Conservation (phyloP, 2,888 invertebrate species). For the Stenichneumon culpator region DNA sequence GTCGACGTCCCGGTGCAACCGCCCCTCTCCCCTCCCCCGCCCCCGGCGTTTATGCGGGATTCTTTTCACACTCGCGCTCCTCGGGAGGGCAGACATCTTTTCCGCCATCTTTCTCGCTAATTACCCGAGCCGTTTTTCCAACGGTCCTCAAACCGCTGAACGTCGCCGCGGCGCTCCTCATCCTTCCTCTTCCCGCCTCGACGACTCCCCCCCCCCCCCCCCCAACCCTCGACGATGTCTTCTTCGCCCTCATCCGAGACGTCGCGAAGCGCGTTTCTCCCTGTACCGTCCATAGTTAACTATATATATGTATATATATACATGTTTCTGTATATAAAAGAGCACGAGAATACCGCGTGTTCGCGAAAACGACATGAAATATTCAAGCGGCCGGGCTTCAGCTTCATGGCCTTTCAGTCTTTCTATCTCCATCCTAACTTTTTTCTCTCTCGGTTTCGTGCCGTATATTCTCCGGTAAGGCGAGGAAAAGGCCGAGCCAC, state of each 20-base stretch:
- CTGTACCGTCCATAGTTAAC: not conserved
- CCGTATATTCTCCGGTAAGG: conserved; percentile 21
- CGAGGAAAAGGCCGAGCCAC: not conserved
- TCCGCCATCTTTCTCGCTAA: conserved; percentile 79
- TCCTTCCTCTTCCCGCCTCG: not conserved
- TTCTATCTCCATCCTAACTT: conserved; percentile 53
- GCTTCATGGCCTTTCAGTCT: conserved; percentile 62
- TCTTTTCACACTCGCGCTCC: conserved; percentile 74
- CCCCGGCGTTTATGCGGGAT: conserved; percentile 68
- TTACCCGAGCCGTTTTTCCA: conserved; percentile 78
- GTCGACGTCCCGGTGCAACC: conserved; percentile 34
- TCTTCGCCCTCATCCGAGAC: conserved; percentile 35
- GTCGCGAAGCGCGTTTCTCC: conserved; percentile 22
- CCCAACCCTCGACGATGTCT: conserved; percentile 28
- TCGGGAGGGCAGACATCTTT: conserved; percentile 70
- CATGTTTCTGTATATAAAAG: not conserved
- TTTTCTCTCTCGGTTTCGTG: conserved; percentile 28
- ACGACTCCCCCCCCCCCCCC: not conserved
- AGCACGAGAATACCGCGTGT: conserved; percentile 56
- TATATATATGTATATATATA: too few relatives aligned
- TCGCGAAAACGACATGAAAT: conserved; percentile 79
- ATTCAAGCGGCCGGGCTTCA: conserved; percentile 75
- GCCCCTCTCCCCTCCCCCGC: not conserved
- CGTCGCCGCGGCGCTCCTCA: conserved; percentile 37
- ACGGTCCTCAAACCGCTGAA: conserved; percentile 69